Percentiles rank a stretch among this genome's conserved stretches.
Evolutionary conservation across 2,113 vertebrate species (phyloP).

Genomic region (Ptilonorhynchus violaceus): DNA sequence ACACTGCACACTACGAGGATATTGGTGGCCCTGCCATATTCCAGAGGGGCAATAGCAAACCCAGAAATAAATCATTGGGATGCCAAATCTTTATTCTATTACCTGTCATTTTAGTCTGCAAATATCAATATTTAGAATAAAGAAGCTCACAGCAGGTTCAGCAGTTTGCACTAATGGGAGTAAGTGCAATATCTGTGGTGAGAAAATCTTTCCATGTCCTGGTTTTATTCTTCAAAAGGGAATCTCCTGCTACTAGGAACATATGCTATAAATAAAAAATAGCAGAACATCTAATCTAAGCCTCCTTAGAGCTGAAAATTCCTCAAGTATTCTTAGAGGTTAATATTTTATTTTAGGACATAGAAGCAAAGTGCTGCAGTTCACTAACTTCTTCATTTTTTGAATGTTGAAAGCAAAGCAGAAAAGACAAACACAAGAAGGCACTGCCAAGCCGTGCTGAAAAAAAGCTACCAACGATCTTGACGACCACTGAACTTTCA

Average conservation of each 20-base stretch:
- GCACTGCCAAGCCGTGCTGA: neutral
- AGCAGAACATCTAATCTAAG: slow-evolving; percentile 1
- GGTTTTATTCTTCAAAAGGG: slow-evolving; percentile 51
- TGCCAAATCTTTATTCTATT: slow-evolving; percentile 20
- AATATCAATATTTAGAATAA: slow-evolving; percentile 48
- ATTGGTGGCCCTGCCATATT: neutral
- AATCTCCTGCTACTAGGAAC: neutral
- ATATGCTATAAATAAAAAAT: slow-evolving; percentile 34
- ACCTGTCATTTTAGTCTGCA: slow-evolving; percentile 25
- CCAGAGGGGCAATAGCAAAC: neutral
- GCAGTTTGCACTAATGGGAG: slow-evolving; percentile 1
- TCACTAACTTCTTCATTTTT: neutral
- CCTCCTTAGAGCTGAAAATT: slow-evolving; percentile 3
- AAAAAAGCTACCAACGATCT: neutral
- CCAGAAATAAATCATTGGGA: neutral
- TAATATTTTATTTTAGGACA: slow-evolving; percentile 16
- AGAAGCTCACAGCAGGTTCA: neutral
- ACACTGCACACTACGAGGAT: neutral
- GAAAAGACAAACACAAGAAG: neutral
- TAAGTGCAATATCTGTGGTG: neutral
- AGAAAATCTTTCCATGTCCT: slow-evolving; percentile 19
- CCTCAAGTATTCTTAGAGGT: neutral
- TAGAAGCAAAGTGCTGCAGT: neutral
- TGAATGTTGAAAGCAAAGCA: neutral
- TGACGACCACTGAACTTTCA: neutral